These are phyloP conservation scores for Catagonus wagneri DNA, from an alignment of 2,113 vertebrate genomes.

Conservation along the genomic window DNA sequence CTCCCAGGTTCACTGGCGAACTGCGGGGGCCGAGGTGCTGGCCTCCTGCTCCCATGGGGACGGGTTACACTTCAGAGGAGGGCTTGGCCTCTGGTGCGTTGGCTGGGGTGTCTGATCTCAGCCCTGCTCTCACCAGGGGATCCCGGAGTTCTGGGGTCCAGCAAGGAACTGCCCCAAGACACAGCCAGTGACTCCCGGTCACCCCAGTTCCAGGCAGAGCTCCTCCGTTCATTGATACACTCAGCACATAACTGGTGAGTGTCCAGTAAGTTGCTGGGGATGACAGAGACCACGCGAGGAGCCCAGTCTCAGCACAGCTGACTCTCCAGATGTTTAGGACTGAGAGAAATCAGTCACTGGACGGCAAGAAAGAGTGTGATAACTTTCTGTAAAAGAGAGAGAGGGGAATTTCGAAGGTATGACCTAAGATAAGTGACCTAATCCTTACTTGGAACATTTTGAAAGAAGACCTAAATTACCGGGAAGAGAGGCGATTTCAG, in stretches of 20 bases:
- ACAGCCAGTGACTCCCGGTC: accelerated
- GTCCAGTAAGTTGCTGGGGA: background rate
- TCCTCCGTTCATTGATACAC: background rate
- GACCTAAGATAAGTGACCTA: no score
- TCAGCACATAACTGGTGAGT: background rate
- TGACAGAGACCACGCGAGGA: background rate
- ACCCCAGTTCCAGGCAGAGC: background rate
- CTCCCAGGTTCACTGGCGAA: no score
- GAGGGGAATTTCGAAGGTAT: background rate
- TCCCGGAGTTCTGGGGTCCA: background rate
- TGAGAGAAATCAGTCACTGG: background rate
- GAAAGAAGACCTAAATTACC: background rate
- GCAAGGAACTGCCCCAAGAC: background rate
- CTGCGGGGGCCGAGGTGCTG: accelerated
- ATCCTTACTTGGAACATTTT: background rate
- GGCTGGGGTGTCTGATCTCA: accelerated
- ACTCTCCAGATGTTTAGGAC: background rate
- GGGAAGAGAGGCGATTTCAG: background rate
- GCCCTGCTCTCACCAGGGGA: accelerated
- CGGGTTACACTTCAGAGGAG: accelerated
- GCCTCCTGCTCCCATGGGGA: accelerated
- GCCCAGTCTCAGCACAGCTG: background rate
- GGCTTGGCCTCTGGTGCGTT: accelerated
- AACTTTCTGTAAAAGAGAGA: background rate
- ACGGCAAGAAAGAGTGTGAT: no score